Conservation (phyloP, 2,888 invertebrate genomes). For the Drosophila dives region DNA sequence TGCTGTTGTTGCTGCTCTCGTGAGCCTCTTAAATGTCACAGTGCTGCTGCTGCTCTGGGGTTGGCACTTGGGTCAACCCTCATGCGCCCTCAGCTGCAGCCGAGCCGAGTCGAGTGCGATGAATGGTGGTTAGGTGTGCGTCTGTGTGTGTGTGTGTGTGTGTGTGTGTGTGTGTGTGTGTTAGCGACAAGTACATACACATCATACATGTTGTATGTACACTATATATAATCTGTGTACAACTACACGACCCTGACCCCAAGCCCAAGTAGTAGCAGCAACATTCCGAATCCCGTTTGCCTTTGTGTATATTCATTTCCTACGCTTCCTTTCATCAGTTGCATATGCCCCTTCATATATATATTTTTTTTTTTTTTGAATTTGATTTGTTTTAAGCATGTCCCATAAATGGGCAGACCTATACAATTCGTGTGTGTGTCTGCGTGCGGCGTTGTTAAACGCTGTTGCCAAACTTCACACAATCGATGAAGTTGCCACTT, state of each 20-base stretch:
- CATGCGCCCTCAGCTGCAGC: constrained; percentile 27
- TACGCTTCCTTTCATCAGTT: constrained; percentile 36
- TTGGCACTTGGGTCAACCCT: constrained; percentile 67
- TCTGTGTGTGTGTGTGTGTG: background rate
- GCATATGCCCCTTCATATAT: constrained; percentile 16
- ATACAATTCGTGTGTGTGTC: constrained; percentile 41
- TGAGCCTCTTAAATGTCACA: constrained; percentile 76
- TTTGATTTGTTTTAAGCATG: constrained; percentile 73
- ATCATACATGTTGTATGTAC: constrained; percentile 9
- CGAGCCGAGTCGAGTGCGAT: constrained; percentile 19
- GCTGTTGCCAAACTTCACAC: constrained; percentile 76
- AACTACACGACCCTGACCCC: constrained; percentile 75
- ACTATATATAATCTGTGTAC: constrained; percentile 64
- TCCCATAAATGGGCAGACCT: constrained; percentile 40
- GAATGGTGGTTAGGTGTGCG: background rate
- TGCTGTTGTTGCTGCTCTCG: constrained; percentile 54
- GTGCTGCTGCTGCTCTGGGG: constrained; percentile 61
- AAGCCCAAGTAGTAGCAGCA: constrained; percentile 50
- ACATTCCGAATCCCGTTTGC: constrained; percentile 50
- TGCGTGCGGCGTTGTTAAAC: constrained; percentile 22
- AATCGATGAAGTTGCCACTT: background rate
- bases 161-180: background rate
- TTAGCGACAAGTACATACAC: constrained; percentile 15
- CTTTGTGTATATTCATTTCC: constrained; percentile 49
- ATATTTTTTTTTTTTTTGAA: constrained; percentile 1